These are phyloP conservation scores for Amazona vittata DNA, from an alignment of 2,113 vertebrate species.

Conservation along the genomic window DNA sequence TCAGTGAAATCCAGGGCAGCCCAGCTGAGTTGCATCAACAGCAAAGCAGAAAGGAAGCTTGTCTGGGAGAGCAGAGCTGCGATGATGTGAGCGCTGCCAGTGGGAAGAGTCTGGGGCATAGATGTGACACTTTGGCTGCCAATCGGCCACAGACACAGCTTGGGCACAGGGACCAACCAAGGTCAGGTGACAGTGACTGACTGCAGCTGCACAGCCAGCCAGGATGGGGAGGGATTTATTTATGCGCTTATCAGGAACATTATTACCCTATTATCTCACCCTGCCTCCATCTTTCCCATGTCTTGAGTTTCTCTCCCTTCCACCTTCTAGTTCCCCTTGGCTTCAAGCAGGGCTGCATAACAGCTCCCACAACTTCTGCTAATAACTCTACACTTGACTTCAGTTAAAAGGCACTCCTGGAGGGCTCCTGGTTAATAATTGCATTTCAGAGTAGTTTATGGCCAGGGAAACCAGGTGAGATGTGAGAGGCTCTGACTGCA, in stretches of 20 bases:
- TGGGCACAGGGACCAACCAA: background rate
- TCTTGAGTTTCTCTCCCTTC: background rate
- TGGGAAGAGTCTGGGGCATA: background rate
- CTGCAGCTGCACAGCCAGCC: background rate
- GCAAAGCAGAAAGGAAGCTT: background rate
- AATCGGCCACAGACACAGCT: background rate
- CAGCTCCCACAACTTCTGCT: background rate
- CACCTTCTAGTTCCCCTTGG: background rate
- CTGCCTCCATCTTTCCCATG: background rate
- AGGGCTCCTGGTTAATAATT: background rate
- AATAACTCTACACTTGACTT: background rate
- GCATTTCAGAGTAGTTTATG: background rate
- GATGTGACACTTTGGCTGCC: accelerated
- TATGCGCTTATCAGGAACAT: background rate
- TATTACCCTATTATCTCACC: background rate
- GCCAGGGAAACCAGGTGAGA: background rate
- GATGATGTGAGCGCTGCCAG: accelerated
- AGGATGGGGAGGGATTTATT: background rate
- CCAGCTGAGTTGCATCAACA: background rate
- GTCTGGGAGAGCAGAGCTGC: background rate
- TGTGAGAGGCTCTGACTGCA: accelerated
- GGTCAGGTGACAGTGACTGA: background rate
- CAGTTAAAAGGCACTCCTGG: background rate
- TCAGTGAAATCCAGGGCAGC: background rate
- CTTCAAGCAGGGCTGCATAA: background rate